Conservation (phyloP, 2,113 vertebrate genomes). For the Lepidothrix coronata region DNA sequence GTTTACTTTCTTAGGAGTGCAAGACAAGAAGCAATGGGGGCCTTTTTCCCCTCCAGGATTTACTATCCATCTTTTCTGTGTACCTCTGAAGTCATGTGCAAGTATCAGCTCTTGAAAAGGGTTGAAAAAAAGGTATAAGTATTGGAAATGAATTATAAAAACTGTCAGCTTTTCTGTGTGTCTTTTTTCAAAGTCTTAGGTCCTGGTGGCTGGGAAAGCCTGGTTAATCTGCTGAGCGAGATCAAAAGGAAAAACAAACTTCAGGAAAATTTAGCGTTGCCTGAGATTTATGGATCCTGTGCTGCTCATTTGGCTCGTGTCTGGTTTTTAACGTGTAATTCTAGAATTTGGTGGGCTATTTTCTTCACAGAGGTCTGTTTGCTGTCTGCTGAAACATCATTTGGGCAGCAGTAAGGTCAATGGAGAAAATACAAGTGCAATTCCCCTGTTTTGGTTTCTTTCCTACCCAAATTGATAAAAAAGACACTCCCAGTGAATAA, state of each 20-base stretch:
- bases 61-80: background rate
- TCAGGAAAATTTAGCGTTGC: constrained; percentile 17
- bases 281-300: constrained; percentile 54
- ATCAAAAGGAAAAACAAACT: constrained; percentile 47
- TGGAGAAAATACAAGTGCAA: background rate
- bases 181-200: background rate
- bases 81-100: background rate
- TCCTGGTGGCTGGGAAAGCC: constrained; percentile 2
- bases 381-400: background rate
- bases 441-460: background rate
- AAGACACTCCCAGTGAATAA: background rate
- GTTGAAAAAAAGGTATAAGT: background rate
- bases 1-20: background rate
- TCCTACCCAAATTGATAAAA: background rate
- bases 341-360: background rate
- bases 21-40: background rate
- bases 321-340: constrained; percentile 36
- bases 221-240: constrained; percentile 25
- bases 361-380: background rate
- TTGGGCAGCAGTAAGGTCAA: background rate
- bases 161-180: background rate
- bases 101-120: background rate
- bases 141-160: constrained; percentile 23
- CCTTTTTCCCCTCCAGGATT: background rate
- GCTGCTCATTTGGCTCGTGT: background rate